Conservation (phyloP, 2,113 vertebrate genomes). For the Sus scrofa region T2T-Sscrofa CM000812.6:236742501-236743000, state of each 20-base stretch:
- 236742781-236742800: neutral
- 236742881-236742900: constrained; percentile 3
- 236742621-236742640: neutral
- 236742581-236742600: neutral
- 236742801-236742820: neutral
- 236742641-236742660: neutral
- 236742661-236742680: neutral
- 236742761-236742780: neutral
- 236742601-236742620: neutral
- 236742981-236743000: constrained; percentile 17
- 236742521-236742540: neutral
- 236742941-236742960: neutral
- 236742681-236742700: constrained; percentile 32
- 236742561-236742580: neutral
- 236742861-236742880: constrained; percentile 12
- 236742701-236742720: neutral
- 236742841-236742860: neutral
- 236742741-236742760: constrained; percentile 7
- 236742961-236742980: neutral
- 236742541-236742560: neutral
- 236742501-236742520: neutral
- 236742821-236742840: neutral
- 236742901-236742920: neutral
- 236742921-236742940: constrained; percentile 9
- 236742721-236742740: neutral